Evolutionary conservation across 1,140 invertebrate species (phyloP), one percentile per base, ranked within the genome.

Genomic region (Diploscapter pachys): DNA sequence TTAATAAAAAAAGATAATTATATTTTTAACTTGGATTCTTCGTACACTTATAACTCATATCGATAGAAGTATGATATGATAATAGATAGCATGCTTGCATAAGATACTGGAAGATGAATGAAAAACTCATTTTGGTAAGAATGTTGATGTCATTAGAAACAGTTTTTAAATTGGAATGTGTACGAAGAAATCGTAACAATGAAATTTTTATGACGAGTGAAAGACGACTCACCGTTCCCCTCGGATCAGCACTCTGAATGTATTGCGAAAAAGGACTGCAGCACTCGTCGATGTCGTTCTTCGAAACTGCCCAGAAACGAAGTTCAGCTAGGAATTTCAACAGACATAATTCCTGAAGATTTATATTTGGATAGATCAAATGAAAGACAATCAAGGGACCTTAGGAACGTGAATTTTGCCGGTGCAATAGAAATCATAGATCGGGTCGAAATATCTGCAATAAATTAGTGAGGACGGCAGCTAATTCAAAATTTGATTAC

Each of bases 391-490:
- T 62, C 83, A 85, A 13, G 85, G 69, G 73, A 84, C 81, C 70
- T 85, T 85, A 11, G 82, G 82, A 50, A 85, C 83, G 75, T 85
- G 83, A 11, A 85, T 66, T 74, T 84, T 84, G 8, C 83, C 83
- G n/a, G 82, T 79, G n/a, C 81, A 82, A 71, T 82, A 85, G 72
- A 85, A 85, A 67, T 85, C 83, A 61, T 85, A 85, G 67, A 85
- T 82, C 11, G 83, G 84, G 66, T 84, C 83, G 70, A 85, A 85
- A 73, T 85, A 84, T 66, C 83, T 85, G 73, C 61, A 82, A 68
- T 49, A 56, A 57, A 55, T 4, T 31, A 71, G 50, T 61, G 52
- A 52, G 53, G 55, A 48, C 63, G 51, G 11, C 13, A 70, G 11
- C 63, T 51, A 66, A 51, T 71, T 4, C 70, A 2, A 71, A 71